Evolutionary conservation across 1,140 invertebrate genomes (phyloP).

Genomic region (Aphis craccivora): DNA sequence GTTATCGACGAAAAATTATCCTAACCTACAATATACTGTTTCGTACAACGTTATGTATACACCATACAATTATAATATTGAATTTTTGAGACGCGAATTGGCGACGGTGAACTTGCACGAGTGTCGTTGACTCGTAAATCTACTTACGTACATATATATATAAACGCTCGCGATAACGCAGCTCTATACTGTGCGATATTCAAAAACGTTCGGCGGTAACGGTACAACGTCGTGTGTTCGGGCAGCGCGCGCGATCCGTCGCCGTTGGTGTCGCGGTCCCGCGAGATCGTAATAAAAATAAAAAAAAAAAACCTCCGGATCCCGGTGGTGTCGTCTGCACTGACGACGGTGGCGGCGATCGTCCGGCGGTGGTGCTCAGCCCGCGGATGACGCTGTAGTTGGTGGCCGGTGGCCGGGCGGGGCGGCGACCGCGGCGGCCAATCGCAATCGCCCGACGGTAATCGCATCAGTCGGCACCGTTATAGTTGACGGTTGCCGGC

Average conservation of each 20-base stretch:
- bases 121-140: neutral
- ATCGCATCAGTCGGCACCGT: neutral
- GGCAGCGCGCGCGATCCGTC: constrained; percentile 10
- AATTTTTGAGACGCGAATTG: too few species aligned
- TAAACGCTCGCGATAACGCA: neutral
- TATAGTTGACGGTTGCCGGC: neutral
- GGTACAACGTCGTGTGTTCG: neutral
- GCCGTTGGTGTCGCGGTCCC: neutral
- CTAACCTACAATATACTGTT: too few species aligned
- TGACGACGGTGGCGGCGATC: neutral
- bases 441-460: constrained; percentile 24
- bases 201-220: neutral
- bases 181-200: neutral
- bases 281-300: neutral
- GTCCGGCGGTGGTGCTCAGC: neutral
- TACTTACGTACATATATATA: neutral
- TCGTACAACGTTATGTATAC: too few species aligned
- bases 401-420: constrained; percentile 32
- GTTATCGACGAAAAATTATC: too few species aligned
- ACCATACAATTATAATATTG: neutral
- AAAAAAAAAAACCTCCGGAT: constrained; percentile 4
- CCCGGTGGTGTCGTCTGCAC: constrained; percentile 32
- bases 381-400: constrained; percentile 51
- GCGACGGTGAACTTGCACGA: neutral
- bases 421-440: constrained; percentile 49